Conservation (phyloP, 1,140 invertebrate genomes). For the Sesamia nonagrioides region DNA sequence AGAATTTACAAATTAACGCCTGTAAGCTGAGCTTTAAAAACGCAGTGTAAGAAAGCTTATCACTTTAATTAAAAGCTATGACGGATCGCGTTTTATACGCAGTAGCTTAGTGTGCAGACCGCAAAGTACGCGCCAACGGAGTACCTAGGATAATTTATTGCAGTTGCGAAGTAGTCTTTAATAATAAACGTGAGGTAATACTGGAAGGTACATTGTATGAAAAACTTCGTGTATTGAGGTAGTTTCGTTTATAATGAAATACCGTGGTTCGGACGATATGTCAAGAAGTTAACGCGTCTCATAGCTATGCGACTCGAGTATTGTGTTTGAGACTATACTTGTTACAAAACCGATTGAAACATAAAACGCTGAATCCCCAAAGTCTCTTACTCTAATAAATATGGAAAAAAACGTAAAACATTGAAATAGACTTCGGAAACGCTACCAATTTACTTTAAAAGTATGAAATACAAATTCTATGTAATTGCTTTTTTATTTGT, state of each 20-base stretch:
- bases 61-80: slow-evolving; percentile 35
- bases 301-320: neutral
- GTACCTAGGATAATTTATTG: slow-evolving; percentile 23
- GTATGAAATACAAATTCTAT: neutral
- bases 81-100: slow-evolving; percentile 12
- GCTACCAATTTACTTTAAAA: neutral
- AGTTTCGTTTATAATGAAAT: neutral
- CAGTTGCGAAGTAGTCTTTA: slow-evolving; percentile 3
- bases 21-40: neutral
- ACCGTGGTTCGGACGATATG: neutral
- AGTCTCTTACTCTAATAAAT: too few relatives aligned
- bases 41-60: slow-evolving; percentile 12
- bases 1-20: slow-evolving; percentile 7
- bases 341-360: too few relatives aligned
- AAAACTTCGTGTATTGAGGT: slow-evolving; percentile 5
- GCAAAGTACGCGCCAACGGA: neutral
- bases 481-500: neutral
- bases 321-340: too few relatives aligned
- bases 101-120: neutral
- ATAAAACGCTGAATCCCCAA: too few relatives aligned
- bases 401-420: too few relatives aligned
- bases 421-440: too few relatives aligned
- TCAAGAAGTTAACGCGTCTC: too few relatives aligned
- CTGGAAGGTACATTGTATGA: neutral
- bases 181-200: slow-evolving; percentile 25